Evolutionary conservation across 2,797 vertebrate genomes (phyloP).

Genomic region (Intellagama lesueurii): DNA sequence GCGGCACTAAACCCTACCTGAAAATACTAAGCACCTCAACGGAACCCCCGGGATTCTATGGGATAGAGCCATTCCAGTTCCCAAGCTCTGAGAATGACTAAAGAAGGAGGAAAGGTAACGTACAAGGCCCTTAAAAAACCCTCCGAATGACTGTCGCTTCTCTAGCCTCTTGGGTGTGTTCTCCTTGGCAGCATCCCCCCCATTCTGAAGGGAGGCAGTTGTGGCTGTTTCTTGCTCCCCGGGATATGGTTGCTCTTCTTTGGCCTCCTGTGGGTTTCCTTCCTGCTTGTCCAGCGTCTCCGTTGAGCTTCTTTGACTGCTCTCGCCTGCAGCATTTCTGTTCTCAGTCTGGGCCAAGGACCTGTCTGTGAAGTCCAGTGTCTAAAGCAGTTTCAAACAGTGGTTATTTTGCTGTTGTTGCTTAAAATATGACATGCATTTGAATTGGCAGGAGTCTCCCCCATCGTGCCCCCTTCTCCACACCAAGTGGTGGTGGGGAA

Average conservation of each 20-base stretch:
- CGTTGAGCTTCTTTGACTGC: slow-evolving; percentile 70
- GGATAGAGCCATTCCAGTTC: too few relatives aligned
- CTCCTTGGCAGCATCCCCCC: slow-evolving; percentile 74
- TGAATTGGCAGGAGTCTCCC: not conserved
- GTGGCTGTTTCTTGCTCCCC: slow-evolving; percentile 42
- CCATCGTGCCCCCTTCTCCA: too few relatives aligned
- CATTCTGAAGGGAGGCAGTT: slow-evolving; percentile 72
- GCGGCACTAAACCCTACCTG: too few relatives aligned
- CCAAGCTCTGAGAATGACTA: not conserved
- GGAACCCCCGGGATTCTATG: too few relatives aligned
- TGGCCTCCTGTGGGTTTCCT: slow-evolving; percentile 66
- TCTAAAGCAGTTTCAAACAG: slow-evolving; percentile 72
- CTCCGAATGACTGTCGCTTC: slow-evolving; percentile 91
- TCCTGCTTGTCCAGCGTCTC: slow-evolving; percentile 76
- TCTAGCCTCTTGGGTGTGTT: slow-evolving; percentile 82
- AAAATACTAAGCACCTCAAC: too few relatives aligned
- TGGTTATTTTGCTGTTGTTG: slow-evolving; percentile 40
- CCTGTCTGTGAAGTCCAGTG: slow-evolving; percentile 73
- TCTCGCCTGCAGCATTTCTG: slow-evolving; percentile 61
- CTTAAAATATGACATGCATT: not conserved
- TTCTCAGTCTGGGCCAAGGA: slow-evolving; percentile 60
- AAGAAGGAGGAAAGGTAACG: slow-evolving; percentile 47
- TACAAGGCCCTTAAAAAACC: slow-evolving; percentile 94
- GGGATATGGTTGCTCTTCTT: slow-evolving; percentile 67
- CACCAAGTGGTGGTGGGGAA: slow-evolving; percentile 19